Evolutionary conservation across 2,797 vertebrate species (phyloP).

Genomic region (Menidia menidia): DNA sequence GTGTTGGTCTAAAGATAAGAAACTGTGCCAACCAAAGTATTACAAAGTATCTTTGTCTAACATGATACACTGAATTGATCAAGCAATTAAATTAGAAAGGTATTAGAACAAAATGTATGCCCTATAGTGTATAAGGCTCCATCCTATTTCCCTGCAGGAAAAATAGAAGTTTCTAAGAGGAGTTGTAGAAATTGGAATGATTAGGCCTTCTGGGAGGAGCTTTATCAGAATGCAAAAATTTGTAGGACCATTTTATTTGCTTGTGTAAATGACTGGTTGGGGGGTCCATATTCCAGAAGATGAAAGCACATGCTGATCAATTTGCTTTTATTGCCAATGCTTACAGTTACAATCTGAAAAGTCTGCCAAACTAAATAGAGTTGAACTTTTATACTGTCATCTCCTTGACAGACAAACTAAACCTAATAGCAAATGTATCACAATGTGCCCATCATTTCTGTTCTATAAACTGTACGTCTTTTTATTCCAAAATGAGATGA

Average conservation of each 20-base stretch:
- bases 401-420: background rate
- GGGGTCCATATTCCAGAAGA: constrained; percentile 15
- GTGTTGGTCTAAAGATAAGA: background rate
- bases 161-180: constrained; percentile 1
- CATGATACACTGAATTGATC: constrained; percentile 10
- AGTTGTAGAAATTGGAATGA: constrained; percentile 12
- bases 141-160: constrained; percentile 23
- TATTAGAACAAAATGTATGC: constrained; percentile 32
- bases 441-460: background rate
- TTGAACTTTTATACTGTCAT: constrained; percentile 30
- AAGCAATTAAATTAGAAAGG: constrained; percentile 32
- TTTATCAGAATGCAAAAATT: constrained; percentile 28
- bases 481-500: constrained; percentile 4
- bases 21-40: constrained; percentile 29
- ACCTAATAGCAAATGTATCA: constrained; percentile 9
- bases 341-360: constrained; percentile 26
- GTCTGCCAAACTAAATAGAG: constrained; percentile 8
- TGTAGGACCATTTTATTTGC: constrained; percentile 30
- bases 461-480: constrained; percentile 12
- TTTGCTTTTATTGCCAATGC: background rate
- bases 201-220: constrained; percentile 13
- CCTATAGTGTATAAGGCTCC: constrained; percentile 12
- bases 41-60: constrained; percentile 8
- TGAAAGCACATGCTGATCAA: background rate
- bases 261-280: constrained; percentile 18